A percentile compares a stretch with the other conserved stretches of the same genome.
Conservation (phyloP, 2,113 vertebrate species). For the Coryphaenoides rupestris region DNA sequence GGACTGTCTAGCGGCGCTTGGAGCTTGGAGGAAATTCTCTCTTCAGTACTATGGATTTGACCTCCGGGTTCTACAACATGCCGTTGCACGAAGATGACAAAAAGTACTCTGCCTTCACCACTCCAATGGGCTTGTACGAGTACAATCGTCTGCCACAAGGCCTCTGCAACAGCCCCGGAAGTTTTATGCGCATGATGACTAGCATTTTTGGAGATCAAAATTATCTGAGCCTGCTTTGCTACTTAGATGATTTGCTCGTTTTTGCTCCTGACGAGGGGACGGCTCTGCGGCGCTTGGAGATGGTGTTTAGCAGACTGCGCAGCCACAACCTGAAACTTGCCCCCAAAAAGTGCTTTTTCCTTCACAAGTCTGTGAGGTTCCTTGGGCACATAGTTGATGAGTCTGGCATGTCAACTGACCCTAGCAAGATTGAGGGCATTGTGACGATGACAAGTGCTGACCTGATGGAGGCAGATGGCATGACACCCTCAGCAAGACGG, state of each 20-base stretch:
- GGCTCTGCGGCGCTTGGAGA: background rate
- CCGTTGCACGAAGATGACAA: conserved; percentile 11
- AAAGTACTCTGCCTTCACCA: conserved; percentile 3
- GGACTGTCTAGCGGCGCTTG: background rate
- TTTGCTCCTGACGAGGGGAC: background rate
- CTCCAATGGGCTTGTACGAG: conserved; percentile 1
- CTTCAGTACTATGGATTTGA: background rate
- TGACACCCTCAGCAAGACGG: conserved; percentile 10
- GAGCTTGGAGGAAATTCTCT: conserved; percentile 3
- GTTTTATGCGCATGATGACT: conserved; percentile 12
- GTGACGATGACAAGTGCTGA: background rate
- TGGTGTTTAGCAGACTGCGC: background rate
- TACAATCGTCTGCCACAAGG: conserved; percentile 10
- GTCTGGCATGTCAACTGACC: conserved; percentile 10
- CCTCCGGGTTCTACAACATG: conserved; percentile 1
- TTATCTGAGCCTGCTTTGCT: background rate
- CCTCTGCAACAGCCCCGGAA: conserved; percentile 4
- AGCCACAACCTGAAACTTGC: background rate
- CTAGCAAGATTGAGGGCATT: conserved; percentile 10
- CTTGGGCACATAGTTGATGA: conserved; percentile 1
- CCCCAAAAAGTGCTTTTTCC: background rate
- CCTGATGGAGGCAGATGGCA: conserved; percentile 7
- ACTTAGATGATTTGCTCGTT: background rate
- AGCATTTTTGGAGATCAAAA: conserved; percentile 6
- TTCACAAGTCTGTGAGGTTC: background rate